Base-by-base conservation (phyloP, 2,888 invertebrate genomes). In the Drosophila infuscata region DNA sequence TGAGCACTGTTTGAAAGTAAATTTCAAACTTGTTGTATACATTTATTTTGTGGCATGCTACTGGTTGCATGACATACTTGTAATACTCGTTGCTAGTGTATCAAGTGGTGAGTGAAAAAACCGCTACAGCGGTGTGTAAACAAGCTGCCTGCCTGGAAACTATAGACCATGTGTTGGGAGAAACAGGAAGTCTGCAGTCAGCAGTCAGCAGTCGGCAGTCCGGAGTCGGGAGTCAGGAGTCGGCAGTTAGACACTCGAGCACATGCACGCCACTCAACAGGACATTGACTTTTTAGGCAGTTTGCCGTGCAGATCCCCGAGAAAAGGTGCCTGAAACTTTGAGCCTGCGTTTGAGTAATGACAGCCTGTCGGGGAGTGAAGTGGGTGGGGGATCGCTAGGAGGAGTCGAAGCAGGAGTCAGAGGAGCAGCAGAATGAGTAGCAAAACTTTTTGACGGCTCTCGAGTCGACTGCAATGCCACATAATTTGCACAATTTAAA, bases 271-370 rank as follows among this genome's bases (percentile, higher is more conserved):
- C 70, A 77, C 83, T 83, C 83, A 63, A 79, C 76, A 86, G 83
- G 87, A 86, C 83, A 86, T 83, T 83, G 83, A 83, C 83, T 83
- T 82, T 75, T 73, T 70, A 83, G 83, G 73, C 77, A 74, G 80
- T 80, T 82, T 51, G 67, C 58, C 48, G 57, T 43, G 70, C 81
- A 59, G 63, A 57, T 58, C 35, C 64, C 56, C 49, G 57, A 41
- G 41, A 30, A 65, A 66, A 79, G 76, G 81, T 81, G 74, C 73
- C 65, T 54, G 56, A 74, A 84, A 76, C 66, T 82, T 79, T 60
- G 68, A 68, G 63, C 73, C 82, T 82, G 82, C 83, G 59, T 82
- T 82, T 82, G 82, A 82, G 71, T 82, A 82, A 85, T 85, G 76
- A 72, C 73, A 72, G 66, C 60, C 69, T 71, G 71, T 46, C 41